Base-by-base conservation (phyloP, 2,113 vertebrate genomes). In the Electrona antarctica region DNA sequence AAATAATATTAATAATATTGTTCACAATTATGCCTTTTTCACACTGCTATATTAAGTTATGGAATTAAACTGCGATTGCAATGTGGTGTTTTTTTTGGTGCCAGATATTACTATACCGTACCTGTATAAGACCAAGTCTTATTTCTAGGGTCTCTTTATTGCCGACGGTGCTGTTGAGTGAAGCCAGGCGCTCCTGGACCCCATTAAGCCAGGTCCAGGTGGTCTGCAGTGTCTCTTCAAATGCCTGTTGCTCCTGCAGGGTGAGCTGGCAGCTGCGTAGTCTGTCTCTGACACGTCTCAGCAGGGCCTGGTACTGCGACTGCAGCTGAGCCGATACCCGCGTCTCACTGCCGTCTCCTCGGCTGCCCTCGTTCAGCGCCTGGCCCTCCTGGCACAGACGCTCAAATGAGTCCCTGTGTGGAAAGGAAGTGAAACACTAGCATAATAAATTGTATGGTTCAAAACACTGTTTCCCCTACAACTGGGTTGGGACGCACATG, bases 181-280 rank as follows among this genome's bases (percentile, higher is more conserved):
- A 79, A 2, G 86, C 87, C 79, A 98, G 88, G 14, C 94, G 94
- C 74, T 96, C 95, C 64, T 97, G 96, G 49, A 94, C 83, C 0
- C 90, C 93, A 49, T 88, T 95, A 45, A 98, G 89, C 95, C 97
- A 97, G 13, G 86, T 82, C 96, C 97, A 96, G 85, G 95, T 95
- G 59, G 67, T 90, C 90, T 95, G 95, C 65, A 96, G 87, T 0
- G 95, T 95, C 48, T 96, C 96, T 78, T 98, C 95, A 71, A 99
- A 95, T 77, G 91, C 94, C 57, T 96, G 95, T 6, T 98, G 97
- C 82, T 99, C 96, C 86, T 98, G 97, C 9, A 98, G 90, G 63
- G 94, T 95, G 80, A 95, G 81, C 78, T 97, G 97, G 76, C 95
- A 95, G 61, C 90, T 79, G 55, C 91, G 91, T 14, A 98, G 90